phyloP scores from a whole-genome alignment of 2,888 invertebrate genomes.

The Pyralis farinalis region DNA sequence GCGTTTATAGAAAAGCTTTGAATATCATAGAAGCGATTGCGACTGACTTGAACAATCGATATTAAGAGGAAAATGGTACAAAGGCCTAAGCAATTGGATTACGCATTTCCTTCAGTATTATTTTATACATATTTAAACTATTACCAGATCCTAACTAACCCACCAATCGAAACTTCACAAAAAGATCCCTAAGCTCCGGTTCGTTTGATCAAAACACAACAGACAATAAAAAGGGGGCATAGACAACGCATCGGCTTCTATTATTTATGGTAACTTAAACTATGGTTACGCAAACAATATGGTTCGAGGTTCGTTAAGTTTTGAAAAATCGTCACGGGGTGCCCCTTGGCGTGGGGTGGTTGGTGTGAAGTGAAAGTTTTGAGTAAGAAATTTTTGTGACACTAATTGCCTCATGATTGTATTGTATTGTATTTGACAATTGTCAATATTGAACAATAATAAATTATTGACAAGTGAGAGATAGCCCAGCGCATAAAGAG shows the following conservation, averaged over 20 bases:
- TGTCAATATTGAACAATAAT: no score
- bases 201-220: constrained; percentile 4
- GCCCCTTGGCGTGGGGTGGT: constrained; percentile 13
- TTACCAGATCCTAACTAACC: neutral
- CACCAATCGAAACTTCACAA: neutral
- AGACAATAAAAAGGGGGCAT: constrained; percentile 20
- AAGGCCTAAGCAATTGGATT: no score
- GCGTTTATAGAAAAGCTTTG: no score
- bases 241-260: constrained; percentile 30
- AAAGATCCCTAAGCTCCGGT: no score
- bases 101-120: no score
- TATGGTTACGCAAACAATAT: constrained; percentile 70
- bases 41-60: no score
- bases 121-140: no score
- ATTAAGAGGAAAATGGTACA: no score
- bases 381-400: neutral
- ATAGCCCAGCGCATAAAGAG: no score
- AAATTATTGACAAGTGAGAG: no score
- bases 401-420: constrained; percentile 4
- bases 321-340: constrained; percentile 28
- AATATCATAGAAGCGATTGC: no score
- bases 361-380: neutral
- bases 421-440: no score
- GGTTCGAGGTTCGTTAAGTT: constrained; percentile 58
- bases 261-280: constrained; percentile 65